Percentiles rank a stretch among this genome's conserved stretches.
These are phyloP conservation scores for Trematocara variabile DNA, from an alignment of 2,113 vertebrate genomes.

Conservation along the genomic window DNA sequence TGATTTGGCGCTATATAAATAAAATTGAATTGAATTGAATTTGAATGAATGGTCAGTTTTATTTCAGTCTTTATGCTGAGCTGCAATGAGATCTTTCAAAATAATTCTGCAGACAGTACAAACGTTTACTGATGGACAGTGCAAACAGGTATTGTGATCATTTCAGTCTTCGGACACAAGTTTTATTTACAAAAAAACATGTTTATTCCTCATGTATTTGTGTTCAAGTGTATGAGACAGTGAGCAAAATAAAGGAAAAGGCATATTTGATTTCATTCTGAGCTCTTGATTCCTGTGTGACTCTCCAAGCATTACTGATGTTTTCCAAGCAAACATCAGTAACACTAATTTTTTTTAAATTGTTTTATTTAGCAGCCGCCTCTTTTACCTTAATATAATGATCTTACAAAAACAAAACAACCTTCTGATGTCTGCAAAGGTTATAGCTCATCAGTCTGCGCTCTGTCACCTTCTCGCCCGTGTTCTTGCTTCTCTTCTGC, in stretches of 20 bases:
- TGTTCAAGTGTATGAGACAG: not conserved
- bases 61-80: not conserved
- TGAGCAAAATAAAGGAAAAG: not conserved
- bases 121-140: not conserved
- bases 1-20: no score
- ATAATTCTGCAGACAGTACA: not conserved
- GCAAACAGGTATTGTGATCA: not conserved
- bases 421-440: not conserved
- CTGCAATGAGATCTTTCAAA: not conserved
- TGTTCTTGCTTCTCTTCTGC: not conserved
- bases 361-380: not conserved
- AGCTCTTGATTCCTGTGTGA: not conserved
- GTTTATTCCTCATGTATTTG: not conserved
- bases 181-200: not conserved
- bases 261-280: not conserved
- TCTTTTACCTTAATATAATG: not conserved
- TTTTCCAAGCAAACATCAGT: not conserved
- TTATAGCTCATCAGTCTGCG: slow-evolving; percentile 53
- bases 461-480: not conserved
- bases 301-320: not conserved
- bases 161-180: not conserved
- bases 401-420: not conserved
- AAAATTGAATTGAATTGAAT: not conserved
- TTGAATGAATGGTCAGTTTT: not conserved
- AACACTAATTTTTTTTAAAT: not conserved